Evolutionary conservation across 2,113 vertebrate genomes (phyloP).

Genomic region (Odocoileus virginianus): DNA sequence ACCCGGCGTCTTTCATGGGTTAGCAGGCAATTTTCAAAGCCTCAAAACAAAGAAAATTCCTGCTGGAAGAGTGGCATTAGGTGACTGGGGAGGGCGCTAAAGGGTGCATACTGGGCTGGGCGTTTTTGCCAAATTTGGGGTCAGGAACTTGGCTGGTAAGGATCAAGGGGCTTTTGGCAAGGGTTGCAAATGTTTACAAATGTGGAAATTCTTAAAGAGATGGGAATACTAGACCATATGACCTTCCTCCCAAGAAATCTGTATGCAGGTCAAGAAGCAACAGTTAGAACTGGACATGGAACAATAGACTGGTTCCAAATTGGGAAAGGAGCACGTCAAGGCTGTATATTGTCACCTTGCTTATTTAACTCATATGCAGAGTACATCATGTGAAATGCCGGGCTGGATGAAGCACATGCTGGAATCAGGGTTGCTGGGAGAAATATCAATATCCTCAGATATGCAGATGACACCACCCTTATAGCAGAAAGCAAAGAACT

Average conservation of each 20-base stretch:
- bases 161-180: not conserved
- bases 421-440: not conserved
- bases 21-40: not conserved
- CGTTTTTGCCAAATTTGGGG: not conserved
- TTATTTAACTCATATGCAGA: not conserved
- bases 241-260: not conserved
- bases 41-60: not conserved
- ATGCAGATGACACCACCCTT: not conserved
- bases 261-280: not conserved
- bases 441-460: not conserved
- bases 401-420: not conserved
- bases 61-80: not conserved
- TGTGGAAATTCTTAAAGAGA: not conserved
- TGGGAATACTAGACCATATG: accelerated
- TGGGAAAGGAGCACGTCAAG: not conserved
- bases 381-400: not conserved
- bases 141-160: not conserved
- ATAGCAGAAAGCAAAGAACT: not conserved
- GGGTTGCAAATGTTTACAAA: not conserved
- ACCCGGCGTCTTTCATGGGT: not conserved
- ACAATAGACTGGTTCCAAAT: not conserved
- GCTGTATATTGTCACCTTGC: not conserved
- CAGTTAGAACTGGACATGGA: not conserved
- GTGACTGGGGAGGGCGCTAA: not conserved
- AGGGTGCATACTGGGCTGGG: not conserved